These are phyloP conservation scores for Lobophora halterata DNA, from an alignment of 2,888 invertebrate genomes.

Conservation along the genomic window DNA sequence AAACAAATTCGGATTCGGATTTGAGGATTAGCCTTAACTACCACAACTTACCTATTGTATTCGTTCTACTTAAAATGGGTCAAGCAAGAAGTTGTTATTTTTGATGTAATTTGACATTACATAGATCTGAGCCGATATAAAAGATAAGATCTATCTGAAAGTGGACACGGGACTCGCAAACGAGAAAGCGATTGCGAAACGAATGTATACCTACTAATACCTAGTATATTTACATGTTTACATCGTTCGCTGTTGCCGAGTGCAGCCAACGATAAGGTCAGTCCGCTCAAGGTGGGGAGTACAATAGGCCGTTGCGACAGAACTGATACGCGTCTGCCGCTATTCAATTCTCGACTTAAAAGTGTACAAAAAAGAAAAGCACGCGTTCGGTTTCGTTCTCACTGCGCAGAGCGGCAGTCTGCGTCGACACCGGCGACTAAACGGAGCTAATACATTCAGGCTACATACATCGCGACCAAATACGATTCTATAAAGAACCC, in stretches of 20 bases:
- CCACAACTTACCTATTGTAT: too few relatives aligned
- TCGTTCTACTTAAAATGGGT: too few relatives aligned
- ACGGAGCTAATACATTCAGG: conserved; percentile 51
- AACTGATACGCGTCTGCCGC: conserved; percentile 27
- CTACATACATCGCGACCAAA: conserved; percentile 53
- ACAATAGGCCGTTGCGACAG: conserved; percentile 51
- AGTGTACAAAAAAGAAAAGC: conserved; percentile 57
- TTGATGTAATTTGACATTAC: too few relatives aligned
- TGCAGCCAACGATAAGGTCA: conserved; percentile 74
- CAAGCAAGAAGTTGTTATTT: too few relatives aligned
- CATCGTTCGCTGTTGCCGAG: conserved; percentile 60
- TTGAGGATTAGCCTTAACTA: neutral
- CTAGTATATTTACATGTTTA: too few relatives aligned
- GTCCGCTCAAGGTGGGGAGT: conserved; percentile 60
- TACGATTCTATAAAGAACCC: conserved; percentile 37
- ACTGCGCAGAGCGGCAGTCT: conserved; percentile 52
- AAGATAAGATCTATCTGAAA: too few relatives aligned
- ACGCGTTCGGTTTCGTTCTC: conserved; percentile 40
- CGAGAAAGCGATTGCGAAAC: too few relatives aligned
- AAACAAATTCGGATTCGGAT: too few relatives aligned
- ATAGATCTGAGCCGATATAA: too few relatives aligned
- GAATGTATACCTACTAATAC: conserved; percentile 5
- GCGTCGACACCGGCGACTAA: conserved; percentile 52
- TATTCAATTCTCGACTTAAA: conserved; percentile 42
- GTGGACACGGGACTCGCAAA: too few relatives aligned